Percentiles rank a stretch among this genome's conserved stretches.
Evolutionary conservation across 2,888 invertebrate species (phyloP).

Genomic region (Isotomurus palustris): DNA sequence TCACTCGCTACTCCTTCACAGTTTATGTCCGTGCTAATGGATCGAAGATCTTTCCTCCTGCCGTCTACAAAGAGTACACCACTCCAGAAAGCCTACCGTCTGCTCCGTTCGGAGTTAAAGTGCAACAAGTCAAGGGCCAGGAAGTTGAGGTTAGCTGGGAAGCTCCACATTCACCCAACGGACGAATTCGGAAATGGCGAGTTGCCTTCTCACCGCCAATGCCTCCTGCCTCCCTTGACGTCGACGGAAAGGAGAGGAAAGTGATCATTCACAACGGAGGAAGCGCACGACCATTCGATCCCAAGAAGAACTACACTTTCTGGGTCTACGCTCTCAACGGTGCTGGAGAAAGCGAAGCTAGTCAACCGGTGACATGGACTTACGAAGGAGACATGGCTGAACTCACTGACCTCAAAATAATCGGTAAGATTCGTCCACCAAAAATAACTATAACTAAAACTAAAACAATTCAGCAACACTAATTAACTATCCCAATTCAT

Average conservation of each 20-base stretch:
- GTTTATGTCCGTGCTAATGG: constrained; percentile 64
- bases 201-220: constrained; percentile 63
- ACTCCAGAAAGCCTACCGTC: constrained; percentile 67
- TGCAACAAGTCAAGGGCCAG: constrained; percentile 61
- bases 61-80: constrained; percentile 59
- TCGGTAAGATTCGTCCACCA: constrained; percentile 15
- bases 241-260: constrained; percentile 18
- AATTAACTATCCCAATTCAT: too few relatives aligned
- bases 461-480: not conserved
- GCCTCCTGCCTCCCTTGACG: constrained; percentile 55
- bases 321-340: constrained; percentile 68
- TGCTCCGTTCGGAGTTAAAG: constrained; percentile 63
- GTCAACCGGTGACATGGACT: constrained; percentile 57
- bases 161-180: constrained; percentile 61
- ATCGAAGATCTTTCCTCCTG: constrained; percentile 59
- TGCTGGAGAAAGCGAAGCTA: constrained; percentile 59
- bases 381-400: constrained; percentile 59
- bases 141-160: constrained; percentile 67
- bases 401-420: constrained; percentile 10
- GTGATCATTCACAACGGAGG: too few relatives aligned
- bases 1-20: constrained; percentile 72
- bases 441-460: not conserved
- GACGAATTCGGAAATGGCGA: constrained; percentile 60
- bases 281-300: too few relatives aligned
- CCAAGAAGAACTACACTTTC: constrained; percentile 67